A percentile compares a stretch with the other conserved stretches of the same genome.
Evolutionary conservation across 2,797 vertebrate genomes (phyloP).

Genomic region (Bradypus variegatus): DNA sequence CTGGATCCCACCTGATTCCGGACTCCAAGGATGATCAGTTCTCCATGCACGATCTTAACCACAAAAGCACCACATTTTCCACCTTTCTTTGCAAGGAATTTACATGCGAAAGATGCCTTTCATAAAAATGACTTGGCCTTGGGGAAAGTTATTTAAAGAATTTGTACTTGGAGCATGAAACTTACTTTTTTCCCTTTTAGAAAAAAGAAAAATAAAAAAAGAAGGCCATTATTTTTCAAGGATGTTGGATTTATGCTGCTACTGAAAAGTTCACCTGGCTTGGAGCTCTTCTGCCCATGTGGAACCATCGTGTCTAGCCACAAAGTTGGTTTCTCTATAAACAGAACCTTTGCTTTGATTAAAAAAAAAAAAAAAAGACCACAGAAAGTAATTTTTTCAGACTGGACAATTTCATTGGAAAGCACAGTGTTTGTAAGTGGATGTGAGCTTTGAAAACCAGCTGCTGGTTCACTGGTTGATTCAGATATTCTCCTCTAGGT

Average conservation of each 20-base stretch:
- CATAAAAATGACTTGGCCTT: conserved; percentile 62
- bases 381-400: background rate
- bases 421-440: background rate
- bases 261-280: conserved; percentile 33
- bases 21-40: background rate
- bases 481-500: background rate
- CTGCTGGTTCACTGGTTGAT: background rate
- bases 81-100: conserved; percentile 59
- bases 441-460: background rate
- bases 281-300: background rate
- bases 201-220: background rate
- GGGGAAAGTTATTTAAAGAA: conserved; percentile 64
- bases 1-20: background rate
- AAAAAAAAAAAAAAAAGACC: background rate
- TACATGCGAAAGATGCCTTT: conserved; percentile 49
- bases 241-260: conserved; percentile 40
- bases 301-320: background rate
- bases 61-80: conserved; percentile 29
- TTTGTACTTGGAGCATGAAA: conserved; percentile 56
- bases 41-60: conserved; percentile 20
- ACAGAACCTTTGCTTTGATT: background rate
- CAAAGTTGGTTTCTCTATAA: conserved; percentile 2
- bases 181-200: conserved; percentile 29
- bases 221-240: conserved; percentile 49
- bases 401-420: background rate